Conservation (phyloP, 2,888 invertebrate species). For the Ochropleura leucogaster region DNA sequence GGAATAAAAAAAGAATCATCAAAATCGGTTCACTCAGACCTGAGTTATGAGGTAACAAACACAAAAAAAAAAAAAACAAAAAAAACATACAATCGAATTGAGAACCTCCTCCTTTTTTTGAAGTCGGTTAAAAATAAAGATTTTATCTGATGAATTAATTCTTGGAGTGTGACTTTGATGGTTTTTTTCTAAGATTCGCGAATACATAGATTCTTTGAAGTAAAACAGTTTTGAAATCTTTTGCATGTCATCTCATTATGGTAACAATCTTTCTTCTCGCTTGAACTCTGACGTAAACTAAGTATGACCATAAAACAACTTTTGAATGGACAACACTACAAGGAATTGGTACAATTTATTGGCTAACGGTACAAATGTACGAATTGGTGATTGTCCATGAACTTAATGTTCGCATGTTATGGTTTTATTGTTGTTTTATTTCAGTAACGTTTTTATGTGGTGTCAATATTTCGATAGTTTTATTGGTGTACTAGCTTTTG, state of each 20-base stretch:
- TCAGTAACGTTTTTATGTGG: slow-evolving; percentile 28
- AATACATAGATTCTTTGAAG: background rate
- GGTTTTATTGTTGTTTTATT: slow-evolving; percentile 35
- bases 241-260: background rate
- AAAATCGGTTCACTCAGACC: too few relatives aligned
- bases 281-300: slow-evolving; percentile 21
- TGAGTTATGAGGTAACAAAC: too few relatives aligned
- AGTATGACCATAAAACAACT: slow-evolving; percentile 14
- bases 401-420: slow-evolving; percentile 44
- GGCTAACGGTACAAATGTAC: slow-evolving; percentile 31
- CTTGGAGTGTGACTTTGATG: background rate
- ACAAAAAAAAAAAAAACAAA: too few relatives aligned
- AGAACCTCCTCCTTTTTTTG: too few relatives aligned
- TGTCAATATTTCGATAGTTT: background rate
- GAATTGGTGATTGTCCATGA: slow-evolving; percentile 45
- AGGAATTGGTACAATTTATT: slow-evolving; percentile 18
- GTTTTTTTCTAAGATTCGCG: background rate
- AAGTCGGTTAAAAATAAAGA: too few relatives aligned
- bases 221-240: background rate
- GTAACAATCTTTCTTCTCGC: background rate
- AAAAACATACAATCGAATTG: too few relatives aligned
- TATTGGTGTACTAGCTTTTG: too few relatives aligned
- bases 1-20: too few relatives aligned
- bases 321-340: slow-evolving; percentile 27
- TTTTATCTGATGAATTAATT: background rate